phyloP scores from a whole-genome alignment of 2,888 invertebrate species.

The Blastobasis lacticolella region DNA sequence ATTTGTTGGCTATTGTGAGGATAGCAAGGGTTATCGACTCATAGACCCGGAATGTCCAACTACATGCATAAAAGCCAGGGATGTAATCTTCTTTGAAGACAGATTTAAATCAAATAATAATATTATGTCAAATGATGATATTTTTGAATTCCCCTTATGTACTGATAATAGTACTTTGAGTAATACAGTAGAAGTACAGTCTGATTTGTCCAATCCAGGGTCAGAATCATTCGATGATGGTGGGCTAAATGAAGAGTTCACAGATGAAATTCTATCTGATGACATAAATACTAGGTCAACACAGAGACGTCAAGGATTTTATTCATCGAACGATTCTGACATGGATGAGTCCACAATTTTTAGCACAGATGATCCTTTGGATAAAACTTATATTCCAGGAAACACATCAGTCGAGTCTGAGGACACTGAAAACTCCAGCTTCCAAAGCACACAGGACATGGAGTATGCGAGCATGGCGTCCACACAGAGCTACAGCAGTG shows the following conservation, averaged over 20 bases:
- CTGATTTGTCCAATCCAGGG: not conserved
- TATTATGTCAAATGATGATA: constrained; percentile 6
- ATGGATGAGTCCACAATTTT: not conserved
- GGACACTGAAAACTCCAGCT: not conserved
- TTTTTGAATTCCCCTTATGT: no score
- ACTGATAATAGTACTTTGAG: no score
- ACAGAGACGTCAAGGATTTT: not conserved
- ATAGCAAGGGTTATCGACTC: constrained; percentile 8
- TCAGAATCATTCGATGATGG: constrained; percentile 2
- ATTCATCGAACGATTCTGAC: not conserved
- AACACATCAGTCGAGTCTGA: not conserved
- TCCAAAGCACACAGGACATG: not conserved
- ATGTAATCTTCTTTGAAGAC: constrained; percentile 12
- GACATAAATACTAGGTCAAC: not conserved
- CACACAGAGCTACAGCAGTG: not conserved
- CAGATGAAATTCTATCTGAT: constrained; percentile 2
- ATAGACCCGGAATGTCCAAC: constrained; percentile 9
- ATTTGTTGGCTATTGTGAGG: constrained; percentile 9
- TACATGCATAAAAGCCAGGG: constrained; percentile 8
- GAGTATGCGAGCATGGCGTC: not conserved
- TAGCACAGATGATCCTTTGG: constrained; percentile 1
- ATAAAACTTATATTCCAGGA: constrained; percentile 9
- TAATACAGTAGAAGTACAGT: not conserved
- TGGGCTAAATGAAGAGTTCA: not conserved
- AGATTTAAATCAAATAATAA: not conserved